Conservation (phyloP, 2,797 vertebrate species). For the Neosilurus hyrtlii region DNA sequence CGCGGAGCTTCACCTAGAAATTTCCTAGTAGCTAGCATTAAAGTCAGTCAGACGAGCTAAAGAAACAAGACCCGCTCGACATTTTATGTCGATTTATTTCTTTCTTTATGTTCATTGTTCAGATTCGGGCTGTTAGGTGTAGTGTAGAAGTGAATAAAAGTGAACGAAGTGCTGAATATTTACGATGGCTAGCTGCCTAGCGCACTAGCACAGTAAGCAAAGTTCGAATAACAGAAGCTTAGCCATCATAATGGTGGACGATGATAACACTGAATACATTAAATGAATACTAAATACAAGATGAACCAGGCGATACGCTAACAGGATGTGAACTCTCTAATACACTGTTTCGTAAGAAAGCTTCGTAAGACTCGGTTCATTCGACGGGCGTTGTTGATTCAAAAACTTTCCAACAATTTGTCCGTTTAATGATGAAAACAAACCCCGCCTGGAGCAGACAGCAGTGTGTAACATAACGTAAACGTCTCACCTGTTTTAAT, state of each 20-base stretch:
- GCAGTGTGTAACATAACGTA: neutral
- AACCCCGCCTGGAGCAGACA: rapidly evolving
- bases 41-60: neutral
- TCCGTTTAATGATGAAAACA: neutral
- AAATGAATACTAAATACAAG: neutral
- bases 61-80: neutral
- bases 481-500: constrained; percentile 74
- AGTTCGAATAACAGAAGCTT: constrained; percentile 4
- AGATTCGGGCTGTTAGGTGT: neutral
- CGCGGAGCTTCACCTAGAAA: neutral
- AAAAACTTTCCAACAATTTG: neutral
- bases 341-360: constrained; percentile 12
- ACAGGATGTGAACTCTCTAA: neutral
- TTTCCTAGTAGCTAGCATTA: neutral
- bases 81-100: neutral
- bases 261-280: neutral
- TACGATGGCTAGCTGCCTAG: neutral
- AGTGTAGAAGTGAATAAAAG: neutral
- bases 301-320: neutral
- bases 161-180: neutral
- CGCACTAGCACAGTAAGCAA: constrained; percentile 3
- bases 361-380: constrained; percentile 21
- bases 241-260: neutral
- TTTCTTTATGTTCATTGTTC: no score
- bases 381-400: constrained; percentile 25